Base-by-base conservation (phyloP, 2,797 vertebrate species). In the Salmo trutta region DNA sequence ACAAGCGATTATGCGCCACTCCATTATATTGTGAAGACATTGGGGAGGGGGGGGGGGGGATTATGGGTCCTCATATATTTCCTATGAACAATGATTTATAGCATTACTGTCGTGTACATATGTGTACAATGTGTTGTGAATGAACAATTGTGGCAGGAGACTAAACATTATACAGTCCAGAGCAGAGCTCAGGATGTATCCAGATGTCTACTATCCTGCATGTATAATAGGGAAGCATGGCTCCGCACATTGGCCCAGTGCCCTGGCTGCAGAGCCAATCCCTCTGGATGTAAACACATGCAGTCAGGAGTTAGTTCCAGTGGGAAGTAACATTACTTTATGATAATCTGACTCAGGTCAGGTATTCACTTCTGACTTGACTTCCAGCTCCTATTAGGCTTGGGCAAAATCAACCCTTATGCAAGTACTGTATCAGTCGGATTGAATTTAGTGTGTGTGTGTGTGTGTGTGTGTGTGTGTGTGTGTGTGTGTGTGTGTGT, bases 321-420 rank as follows among this genome's bases (percentile, higher is more conserved):
- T 36, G 74, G 62, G 27, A 54, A 53, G 54, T 59, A 21, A 16
- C 54, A 76, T 76, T 76, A 76, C 67, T 54, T 54, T 47, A 71
- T 67, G 62, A 36, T 71, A 33, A 65, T 47, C 41, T 47, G 41
- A 47, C 12, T 64, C 59, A 71, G 41, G 7, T 47, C 41, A 77
- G 75, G 75, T 71, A 72, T 64, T 76, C 71, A 24, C 29, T 72
- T 74, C 67, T 71, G 27, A 53, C 52, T 75, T 79, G 71, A 59
- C 29, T 72, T 79, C 67, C 70, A 4, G 6, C 70, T 64, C 31
- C 59, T 41, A 74, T 76, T 73, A 71, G 10, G 59, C 29, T 72
- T 24, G 73, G 7, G 53, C 21, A 3, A 21, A 75, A 67, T 12
- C 41, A 75, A 10, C 12, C 10, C 41, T 47, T 47, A 47, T 12